Base-by-base conservation (phyloP, 2,888 invertebrate genomes). In the Diarsia dahlii region DNA sequence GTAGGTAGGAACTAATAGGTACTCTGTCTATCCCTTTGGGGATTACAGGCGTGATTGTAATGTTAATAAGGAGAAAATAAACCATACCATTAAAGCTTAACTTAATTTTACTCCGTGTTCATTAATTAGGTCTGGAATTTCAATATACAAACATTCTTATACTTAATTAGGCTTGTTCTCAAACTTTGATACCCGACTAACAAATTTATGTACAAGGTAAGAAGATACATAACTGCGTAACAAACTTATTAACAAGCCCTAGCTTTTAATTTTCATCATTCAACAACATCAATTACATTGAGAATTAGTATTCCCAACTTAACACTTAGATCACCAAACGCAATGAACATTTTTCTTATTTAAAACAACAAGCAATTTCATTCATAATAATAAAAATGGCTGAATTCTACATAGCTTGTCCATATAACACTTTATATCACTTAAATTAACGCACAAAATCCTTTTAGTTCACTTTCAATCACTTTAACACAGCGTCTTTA, bases 271-370 rank as follows among this genome's bases (percentile, higher is more conserved):
- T 48, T 34, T 10, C 15, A 69, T 39, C 34, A 70, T 54, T 45
- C n/a, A 80, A 73, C 50, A 77, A 71, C 48, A 64, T 28, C 10
- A 23, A 58, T 48, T 10, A 15, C n/a, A n/a, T 18, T 69, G 34
- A 39, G 9, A 70, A 20, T 54, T 23, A 4, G 1, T 63, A 23
- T 79, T 50, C 13, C 15, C 15, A 58, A 72, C 9, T 56, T 23
- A 20, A 63, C 39, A 63, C 45, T n/a, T 63, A 63, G 39, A 20
- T 63, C 62, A 45, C 6, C 20, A n/a, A 63, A 13, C 20, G 52
- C 23, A 23, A 56, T 50, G 1, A 20, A 50, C 34, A 77, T 45
- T 45, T 68, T 20, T 3, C 15, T 12, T 52, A 15, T 15, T 20
- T 20, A 50, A 63, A 60, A 58, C 34, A 52, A 23, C 15, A 48